Base-by-base conservation (phyloP, 2,113 vertebrate genomes). In the Atlantisia rogersi region DNA sequence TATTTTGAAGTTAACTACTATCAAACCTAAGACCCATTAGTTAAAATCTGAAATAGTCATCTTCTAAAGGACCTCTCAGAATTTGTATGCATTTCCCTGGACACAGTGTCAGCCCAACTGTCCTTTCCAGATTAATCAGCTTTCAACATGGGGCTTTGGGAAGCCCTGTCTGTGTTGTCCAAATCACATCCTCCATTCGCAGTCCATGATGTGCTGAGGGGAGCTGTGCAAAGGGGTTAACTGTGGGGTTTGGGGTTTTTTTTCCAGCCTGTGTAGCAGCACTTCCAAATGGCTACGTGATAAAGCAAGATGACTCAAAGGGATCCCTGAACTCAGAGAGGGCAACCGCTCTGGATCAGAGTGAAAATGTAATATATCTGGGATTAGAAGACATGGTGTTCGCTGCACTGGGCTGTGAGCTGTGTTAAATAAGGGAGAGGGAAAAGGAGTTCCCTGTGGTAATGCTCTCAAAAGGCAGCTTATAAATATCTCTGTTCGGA, bases 231-330 rank as follows among this genome's bases (percentile, higher is more conserved):
- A 62, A 86, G 28, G 10, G 13, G 1, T 56, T 92, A 60, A 82
- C 3, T 65, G 24, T 58, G 37, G 71, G 35, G 26, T 95, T 76
- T 80, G 83, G 64, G 1, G 37, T 40, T 69, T 81, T 48, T 69
- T 83, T 94, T 92, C 18, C 92, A 99, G 99, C 98, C 62, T 97
- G 97, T 5, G 94, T 94, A 22, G 58, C 94, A 46, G 88, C 97
- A 44, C 95, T 98, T 95, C 98, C 98, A 86, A 99, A 99, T 37
- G 99, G 99, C 76, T 98, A 98, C 12, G 21, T 94, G 10, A 97
- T 99, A 39, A 99, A 98, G 82, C 97, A 99, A 92, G 99, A 99
- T 52, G 99, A 99, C 97, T 99, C 99, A 2, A 98, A 98, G 94
- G 93, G 98, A 67, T 99, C 99, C n/a, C 96, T 99, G 79, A 98